phyloP scores from a whole-genome alignment of 2,113 vertebrate genomes.

The Sylvietta virens region DNA sequence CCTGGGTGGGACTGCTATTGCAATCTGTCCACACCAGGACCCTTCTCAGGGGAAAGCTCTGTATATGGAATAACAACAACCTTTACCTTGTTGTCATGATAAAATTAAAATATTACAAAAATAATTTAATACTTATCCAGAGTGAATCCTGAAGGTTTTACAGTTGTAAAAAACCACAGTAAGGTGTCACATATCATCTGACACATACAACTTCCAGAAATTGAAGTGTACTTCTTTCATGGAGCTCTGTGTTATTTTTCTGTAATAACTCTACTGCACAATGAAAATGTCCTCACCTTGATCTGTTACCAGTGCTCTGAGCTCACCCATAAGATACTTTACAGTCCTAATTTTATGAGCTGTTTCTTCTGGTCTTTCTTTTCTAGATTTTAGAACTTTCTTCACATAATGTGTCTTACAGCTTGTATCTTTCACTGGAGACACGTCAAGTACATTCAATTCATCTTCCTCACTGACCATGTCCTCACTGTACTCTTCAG shows the following conservation, averaged over 20 bases:
- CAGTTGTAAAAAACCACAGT: not conserved
- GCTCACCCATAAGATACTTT: slow-evolving; percentile 80
- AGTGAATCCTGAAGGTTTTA: not conserved
- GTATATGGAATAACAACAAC: not conserved
- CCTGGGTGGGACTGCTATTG: not conserved
- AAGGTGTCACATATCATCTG: not conserved
- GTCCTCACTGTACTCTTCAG: slow-evolving; percentile 47
- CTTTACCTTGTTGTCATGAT: not conserved
- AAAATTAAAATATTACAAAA: not conserved
- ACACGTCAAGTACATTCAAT: slow-evolving; percentile 29
- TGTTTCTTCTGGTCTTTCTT: slow-evolving; percentile 57
- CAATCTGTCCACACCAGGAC: not conserved
- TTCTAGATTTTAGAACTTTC: slow-evolving; percentile 49
- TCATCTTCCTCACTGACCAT: slow-evolving; percentile 60
- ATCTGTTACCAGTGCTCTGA: slow-evolving; percentile 77
- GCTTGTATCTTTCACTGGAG: slow-evolving; percentile 71
- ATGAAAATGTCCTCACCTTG: slow-evolving; percentile 72
- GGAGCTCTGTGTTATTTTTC: not conserved
- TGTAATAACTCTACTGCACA: not conserved
- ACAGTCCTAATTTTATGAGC: slow-evolving; percentile 69
- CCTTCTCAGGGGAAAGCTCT: not conserved
- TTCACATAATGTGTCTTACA: slow-evolving; percentile 56
- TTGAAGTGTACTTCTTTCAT: not conserved
- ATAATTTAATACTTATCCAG: not conserved
- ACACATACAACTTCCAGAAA: not conserved